Percentiles rank a stretch among this genome's conserved stretches.
phyloP scores from a whole-genome alignment of 1,140 invertebrate species.

The Leptinotarsa lineolata region DNA sequence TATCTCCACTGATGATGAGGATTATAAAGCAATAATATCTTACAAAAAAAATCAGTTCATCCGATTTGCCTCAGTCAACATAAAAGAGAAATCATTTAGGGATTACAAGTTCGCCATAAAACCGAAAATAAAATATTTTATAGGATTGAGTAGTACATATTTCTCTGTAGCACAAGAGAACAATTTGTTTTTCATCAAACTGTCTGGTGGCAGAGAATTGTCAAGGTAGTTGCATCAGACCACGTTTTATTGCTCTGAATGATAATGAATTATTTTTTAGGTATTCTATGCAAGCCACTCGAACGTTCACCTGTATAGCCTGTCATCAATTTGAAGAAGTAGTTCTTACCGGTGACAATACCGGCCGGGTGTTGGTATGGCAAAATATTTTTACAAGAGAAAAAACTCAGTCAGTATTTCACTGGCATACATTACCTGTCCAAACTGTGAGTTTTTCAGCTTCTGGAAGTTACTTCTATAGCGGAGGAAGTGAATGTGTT shows the following conservation, averaged over 20 bases:
- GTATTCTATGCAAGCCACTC: slow-evolving; percentile 53
- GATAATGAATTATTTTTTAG: slow-evolving; percentile 51
- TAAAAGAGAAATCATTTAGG: slow-evolving; percentile 24
- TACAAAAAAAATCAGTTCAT: slow-evolving; percentile 30
- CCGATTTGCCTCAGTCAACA: slow-evolving; percentile 31
- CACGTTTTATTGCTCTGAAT: slow-evolving; percentile 38
- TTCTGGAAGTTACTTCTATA: slow-evolving; percentile 71
- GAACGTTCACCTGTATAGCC: slow-evolving; percentile 68
- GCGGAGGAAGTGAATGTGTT: slow-evolving; percentile 78
- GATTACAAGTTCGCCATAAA: slow-evolving; percentile 32
- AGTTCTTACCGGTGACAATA: slow-evolving; percentile 72
- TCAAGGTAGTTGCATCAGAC: slow-evolving; percentile 2
- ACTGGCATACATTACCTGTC: slow-evolving; percentile 82
- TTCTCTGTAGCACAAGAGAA: slow-evolving; percentile 35
- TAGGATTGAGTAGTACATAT: slow-evolving; percentile 32
- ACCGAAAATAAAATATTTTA: slow-evolving; percentile 27
- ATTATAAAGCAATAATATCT: slow-evolving; percentile 36
- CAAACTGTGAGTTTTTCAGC: slow-evolving; percentile 70
- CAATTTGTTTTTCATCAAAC: slow-evolving; percentile 33
- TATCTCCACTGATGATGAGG: slow-evolving; percentile 23
- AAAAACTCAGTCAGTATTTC: slow-evolving; percentile 63
- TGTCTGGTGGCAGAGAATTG: slow-evolving; percentile 12
- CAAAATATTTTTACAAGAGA: slow-evolving; percentile 58
- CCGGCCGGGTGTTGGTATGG: slow-evolving; percentile 72
- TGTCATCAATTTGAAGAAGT: slow-evolving; percentile 70